These are phyloP conservation scores for Mungos mungo DNA, from an alignment of 2,113 vertebrate genomes.

Conservation along the genomic window DNA sequence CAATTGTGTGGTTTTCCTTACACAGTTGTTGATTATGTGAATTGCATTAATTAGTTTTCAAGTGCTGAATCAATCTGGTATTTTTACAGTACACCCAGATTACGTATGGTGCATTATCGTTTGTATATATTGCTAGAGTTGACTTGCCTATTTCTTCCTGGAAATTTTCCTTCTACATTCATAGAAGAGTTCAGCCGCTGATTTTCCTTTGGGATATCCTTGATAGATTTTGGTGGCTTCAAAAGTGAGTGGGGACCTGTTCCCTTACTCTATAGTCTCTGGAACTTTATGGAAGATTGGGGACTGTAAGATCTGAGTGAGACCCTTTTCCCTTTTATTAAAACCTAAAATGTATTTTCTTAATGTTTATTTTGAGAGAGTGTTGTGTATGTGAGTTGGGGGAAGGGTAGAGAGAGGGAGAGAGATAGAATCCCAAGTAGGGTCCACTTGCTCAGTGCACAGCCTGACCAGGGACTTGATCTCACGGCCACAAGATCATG, in stretches of 20 bases:
- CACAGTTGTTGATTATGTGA: not conserved
- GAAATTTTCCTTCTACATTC: not conserved
- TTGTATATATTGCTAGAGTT: not conserved
- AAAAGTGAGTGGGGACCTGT: not conserved
- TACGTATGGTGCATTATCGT: not conserved
- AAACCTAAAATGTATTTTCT: not conserved
- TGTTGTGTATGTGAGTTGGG: too few species aligned
- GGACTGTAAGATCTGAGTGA: not conserved
- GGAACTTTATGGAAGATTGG: not conserved
- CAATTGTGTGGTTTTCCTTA: not conserved
- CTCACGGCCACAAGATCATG: too few species aligned
- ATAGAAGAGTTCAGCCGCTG: not conserved
- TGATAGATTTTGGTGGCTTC: not conserved
- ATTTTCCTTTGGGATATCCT: not conserved
- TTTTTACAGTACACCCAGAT: constrained; percentile 19
- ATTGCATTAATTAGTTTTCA: not conserved
- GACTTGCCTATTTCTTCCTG: not conserved
- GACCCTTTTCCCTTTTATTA: not conserved
- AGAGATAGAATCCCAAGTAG: too few species aligned
- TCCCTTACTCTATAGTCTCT: not conserved
- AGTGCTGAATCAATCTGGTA: not conserved
- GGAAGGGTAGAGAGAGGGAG: too few species aligned
- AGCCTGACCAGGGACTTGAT: too few species aligned
- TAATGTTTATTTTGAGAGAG: too few species aligned
- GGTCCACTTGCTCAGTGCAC: too few species aligned